phyloP scores from a whole-genome alignment of 2,888 invertebrate species.

The Pristionchus fissidentatus region DNA sequence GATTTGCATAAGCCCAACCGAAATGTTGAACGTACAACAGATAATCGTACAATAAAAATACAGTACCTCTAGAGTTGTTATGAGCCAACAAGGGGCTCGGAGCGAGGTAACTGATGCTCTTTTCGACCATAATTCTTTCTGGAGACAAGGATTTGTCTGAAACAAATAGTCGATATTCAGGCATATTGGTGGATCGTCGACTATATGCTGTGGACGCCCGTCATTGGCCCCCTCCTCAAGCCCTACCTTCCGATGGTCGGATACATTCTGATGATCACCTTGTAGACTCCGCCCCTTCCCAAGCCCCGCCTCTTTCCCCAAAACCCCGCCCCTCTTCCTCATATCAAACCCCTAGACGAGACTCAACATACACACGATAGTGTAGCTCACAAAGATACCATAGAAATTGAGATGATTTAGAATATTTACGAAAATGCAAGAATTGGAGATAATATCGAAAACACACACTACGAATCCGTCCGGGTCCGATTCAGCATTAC shows the following conservation, averaged over 20 bases:
- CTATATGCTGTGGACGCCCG: conserved; percentile 68
- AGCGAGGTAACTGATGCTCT: too few species aligned
- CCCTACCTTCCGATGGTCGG: conserved; percentile 74
- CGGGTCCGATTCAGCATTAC: conserved; percentile 36
- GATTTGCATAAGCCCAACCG: too few species aligned
- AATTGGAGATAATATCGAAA: conserved; percentile 39
- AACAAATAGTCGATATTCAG: conserved; percentile 21
- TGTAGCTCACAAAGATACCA: conserved; percentile 9
- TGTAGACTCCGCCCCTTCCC: conserved; percentile 52
- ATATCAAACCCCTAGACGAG: neutral
- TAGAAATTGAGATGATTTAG: conserved; percentile 14
- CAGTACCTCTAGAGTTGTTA: too few species aligned
- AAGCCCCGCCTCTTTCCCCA: neutral
- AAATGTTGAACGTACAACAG: too few species aligned
- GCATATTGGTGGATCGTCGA: conserved; percentile 75
- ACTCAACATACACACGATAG: conserved; percentile 19
- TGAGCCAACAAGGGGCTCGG: too few species aligned
- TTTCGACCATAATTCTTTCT: too few species aligned
- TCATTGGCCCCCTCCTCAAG: conserved; percentile 70
- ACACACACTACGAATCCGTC: neutral
- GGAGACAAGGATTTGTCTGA: too few species aligned
- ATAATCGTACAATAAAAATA: too few species aligned
- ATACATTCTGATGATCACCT: conserved; percentile 74
- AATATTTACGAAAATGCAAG: neutral
- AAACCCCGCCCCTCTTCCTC: neutral